phyloP scores from a whole-genome alignment of 2,888 invertebrate genomes.

The Scaptomyza flava region DNA sequence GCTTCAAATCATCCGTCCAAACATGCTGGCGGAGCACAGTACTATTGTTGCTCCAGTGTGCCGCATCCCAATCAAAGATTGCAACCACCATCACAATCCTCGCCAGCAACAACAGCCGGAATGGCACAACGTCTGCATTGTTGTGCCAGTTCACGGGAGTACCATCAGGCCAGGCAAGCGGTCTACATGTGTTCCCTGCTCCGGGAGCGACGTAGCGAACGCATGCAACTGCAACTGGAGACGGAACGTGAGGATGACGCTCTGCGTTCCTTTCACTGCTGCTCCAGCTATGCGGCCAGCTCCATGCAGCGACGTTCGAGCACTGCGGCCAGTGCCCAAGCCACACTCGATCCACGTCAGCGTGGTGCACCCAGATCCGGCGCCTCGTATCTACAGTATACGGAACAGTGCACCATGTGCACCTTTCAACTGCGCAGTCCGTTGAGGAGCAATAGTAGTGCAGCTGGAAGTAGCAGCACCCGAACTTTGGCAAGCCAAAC shows the following conservation, averaged over 20 bases:
- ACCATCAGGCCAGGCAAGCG: constrained; percentile 82
- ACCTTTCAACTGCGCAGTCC: constrained; percentile 83
- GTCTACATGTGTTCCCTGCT: constrained; percentile 85
- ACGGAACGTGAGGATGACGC: constrained; percentile 20
- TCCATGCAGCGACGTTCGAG: constrained; percentile 77
- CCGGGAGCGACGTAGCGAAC: constrained; percentile 83
- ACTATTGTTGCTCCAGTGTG: constrained; percentile 84
- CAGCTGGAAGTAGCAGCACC: constrained; percentile 51
- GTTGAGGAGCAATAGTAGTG: constrained; percentile 37
- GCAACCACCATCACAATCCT: background rate
- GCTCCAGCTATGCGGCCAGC: constrained; percentile 83
- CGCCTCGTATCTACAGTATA: constrained; percentile 80
- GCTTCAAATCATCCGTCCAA: constrained; percentile 76
- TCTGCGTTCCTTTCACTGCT: constrained; percentile 83
- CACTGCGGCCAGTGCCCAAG: constrained; percentile 71
- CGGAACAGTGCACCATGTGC: constrained; percentile 84
- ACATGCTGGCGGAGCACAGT: constrained; percentile 62
- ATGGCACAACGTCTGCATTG: constrained; percentile 81
- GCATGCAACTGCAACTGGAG: constrained; percentile 43
- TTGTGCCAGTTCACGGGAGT: constrained; percentile 84
- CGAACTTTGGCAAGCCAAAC: constrained; percentile 52
- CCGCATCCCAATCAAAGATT: constrained; percentile 80
- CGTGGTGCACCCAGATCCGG: constrained; percentile 36
- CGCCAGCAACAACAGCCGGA: constrained; percentile 6
- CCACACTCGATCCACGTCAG: constrained; percentile 68